Percentiles rank a stretch among this genome's conserved stretches.
phyloP scores from a whole-genome alignment of 2,113 vertebrate genomes.

The Psilopsiagon aurifrons region DNA sequence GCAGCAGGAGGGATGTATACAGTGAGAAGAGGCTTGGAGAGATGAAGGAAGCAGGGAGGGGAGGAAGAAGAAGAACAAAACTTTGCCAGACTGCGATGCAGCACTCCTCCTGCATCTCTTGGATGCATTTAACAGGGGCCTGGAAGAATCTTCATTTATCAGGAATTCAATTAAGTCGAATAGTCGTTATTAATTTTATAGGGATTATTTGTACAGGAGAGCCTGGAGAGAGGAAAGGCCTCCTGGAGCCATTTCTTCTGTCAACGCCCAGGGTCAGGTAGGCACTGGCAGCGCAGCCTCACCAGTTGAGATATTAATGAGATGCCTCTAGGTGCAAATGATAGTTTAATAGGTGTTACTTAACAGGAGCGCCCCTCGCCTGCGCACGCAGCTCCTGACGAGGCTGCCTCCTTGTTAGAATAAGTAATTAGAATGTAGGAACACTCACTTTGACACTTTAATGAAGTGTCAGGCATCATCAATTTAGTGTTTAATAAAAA shows the following conservation, averaged over 20 bases:
- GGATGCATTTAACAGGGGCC: not conserved
- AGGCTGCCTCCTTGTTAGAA: slow-evolving; percentile 79
- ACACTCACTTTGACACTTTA: slow-evolving; percentile 80
- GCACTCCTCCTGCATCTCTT: not conserved
- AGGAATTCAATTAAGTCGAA: slow-evolving; percentile 78
- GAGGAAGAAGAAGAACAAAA: not conserved
- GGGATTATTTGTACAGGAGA: slow-evolving; percentile 75
- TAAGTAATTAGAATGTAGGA: slow-evolving; percentile 83
- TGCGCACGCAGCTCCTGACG: slow-evolving; percentile 71
- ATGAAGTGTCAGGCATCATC: slow-evolving; percentile 83
- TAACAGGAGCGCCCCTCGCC: slow-evolving; percentile 79
- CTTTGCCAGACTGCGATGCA: not conserved
- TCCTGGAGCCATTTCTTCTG: slow-evolving; percentile 77
- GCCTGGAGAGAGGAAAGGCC: slow-evolving; percentile 71
- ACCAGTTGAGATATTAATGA: slow-evolving; percentile 93
- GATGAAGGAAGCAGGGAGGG: not conserved
- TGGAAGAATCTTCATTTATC: slow-evolving; percentile 64
- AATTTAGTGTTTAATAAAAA: slow-evolving; percentile 80
- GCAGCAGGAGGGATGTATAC: not conserved
- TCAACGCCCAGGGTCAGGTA: slow-evolving; percentile 83
- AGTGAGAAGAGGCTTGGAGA: not conserved
- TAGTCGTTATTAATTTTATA: slow-evolving; percentile 79
- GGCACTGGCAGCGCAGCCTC: slow-evolving; percentile 82
- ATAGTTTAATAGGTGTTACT: slow-evolving; percentile 98
- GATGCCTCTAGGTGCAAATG: slow-evolving; percentile 98